Evolutionary conservation across 2,113 vertebrate genomes (phyloP).

Genomic region (Dromiciops gliroides): DNA sequence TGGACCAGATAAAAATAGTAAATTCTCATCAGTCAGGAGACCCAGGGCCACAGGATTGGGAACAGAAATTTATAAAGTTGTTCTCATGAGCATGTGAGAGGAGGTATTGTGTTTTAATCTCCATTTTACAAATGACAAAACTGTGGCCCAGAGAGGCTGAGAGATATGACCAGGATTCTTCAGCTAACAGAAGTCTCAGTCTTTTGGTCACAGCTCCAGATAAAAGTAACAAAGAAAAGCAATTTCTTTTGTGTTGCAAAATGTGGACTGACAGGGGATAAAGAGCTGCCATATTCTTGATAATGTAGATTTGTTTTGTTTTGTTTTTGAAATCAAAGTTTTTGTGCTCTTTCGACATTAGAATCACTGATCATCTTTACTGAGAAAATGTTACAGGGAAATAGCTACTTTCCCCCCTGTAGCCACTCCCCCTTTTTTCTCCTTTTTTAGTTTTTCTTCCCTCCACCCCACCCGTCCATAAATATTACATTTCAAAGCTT

Average conservation of each 20-base stretch:
- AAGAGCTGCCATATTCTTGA: conserved; percentile 23
- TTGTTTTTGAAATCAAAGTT: not conserved
- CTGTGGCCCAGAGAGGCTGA: not conserved
- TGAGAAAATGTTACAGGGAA: conserved; percentile 41
- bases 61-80: not conserved
- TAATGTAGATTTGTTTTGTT: not conserved
- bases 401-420: not conserved
- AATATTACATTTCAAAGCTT: conserved; percentile 24
- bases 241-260: not conserved
- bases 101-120: not conserved
- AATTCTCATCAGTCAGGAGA: not conserved
- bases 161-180: not conserved
- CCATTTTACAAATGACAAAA: not conserved
- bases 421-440: fast-evolving
- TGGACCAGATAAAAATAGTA: not conserved
- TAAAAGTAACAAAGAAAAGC: not conserved
- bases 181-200: not conserved
- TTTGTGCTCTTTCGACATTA: not conserved
- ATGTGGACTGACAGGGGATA: not conserved
- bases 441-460: conserved; percentile 15
- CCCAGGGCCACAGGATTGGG: not conserved
- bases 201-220: not conserved
- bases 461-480: not conserved
- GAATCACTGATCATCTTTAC: conserved; percentile 18
- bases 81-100: not conserved